These are phyloP conservation scores for Conger conger DNA, from an alignment of 2,113 vertebrate species.

Conservation along the genomic window DNA sequence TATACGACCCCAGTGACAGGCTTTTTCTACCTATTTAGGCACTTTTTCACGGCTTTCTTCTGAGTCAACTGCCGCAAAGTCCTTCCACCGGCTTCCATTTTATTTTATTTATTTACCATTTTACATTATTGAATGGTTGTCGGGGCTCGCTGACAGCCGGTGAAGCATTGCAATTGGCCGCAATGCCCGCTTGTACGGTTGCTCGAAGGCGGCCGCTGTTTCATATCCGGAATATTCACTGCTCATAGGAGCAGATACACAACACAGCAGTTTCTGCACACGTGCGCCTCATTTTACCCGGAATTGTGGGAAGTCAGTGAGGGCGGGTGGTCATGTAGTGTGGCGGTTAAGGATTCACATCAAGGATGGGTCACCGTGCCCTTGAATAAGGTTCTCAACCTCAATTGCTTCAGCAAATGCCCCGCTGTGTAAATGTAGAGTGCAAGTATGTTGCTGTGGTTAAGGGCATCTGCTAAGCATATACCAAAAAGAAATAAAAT, in stretches of 20 bases:
- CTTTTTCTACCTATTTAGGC: too few relatives aligned
- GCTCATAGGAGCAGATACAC: not conserved
- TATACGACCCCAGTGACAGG: too few relatives aligned
- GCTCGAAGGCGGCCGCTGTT: not conserved
- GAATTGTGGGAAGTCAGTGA: not conserved
- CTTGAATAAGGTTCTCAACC: not conserved
- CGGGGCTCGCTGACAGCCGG: not conserved
- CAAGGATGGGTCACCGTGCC: not conserved
- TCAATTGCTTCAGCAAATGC: not conserved
- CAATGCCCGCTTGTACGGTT: not conserved
- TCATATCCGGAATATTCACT: not conserved
- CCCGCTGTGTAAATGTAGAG: not conserved
- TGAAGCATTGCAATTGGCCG: not conserved
- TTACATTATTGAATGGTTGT: not conserved
- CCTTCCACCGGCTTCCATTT: not conserved
- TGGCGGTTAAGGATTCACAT: not conserved
- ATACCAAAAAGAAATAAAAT: not conserved
- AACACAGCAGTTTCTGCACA: not conserved
- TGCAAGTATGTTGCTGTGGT: not conserved
- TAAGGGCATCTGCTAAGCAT: slow-evolving; percentile 3
- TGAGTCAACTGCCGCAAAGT: too few relatives aligned
- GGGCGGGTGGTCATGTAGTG: too few relatives aligned
- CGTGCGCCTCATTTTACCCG: not conserved
- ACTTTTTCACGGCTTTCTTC: too few relatives aligned
- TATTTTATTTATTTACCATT: not conserved